Conservation (phyloP, 2,888 invertebrate genomes). For the Leptinotarsa haldemani region DNA sequence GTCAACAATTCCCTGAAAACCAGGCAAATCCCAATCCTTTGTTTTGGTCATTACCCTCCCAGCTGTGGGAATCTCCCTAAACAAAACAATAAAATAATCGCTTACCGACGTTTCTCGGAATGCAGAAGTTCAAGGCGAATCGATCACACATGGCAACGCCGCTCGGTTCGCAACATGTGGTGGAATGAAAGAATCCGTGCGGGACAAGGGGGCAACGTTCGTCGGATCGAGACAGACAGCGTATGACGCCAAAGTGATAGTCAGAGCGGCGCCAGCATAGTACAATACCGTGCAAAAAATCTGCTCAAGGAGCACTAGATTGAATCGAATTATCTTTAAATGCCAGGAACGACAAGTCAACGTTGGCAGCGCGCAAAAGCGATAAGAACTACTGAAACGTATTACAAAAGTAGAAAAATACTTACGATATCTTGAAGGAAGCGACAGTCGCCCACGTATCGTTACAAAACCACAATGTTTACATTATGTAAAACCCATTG, state of each 20-base stretch:
- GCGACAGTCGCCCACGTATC: slow-evolving; percentile 51
- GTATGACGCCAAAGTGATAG: slow-evolving; percentile 68
- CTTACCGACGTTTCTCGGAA: slow-evolving; percentile 16
- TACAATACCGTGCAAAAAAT: slow-evolving; percentile 66
- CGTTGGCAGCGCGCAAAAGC: slow-evolving; percentile 5
- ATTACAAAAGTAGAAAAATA: slow-evolving; percentile 31
- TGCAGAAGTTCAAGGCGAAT: slow-evolving; percentile 16
- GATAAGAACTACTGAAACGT: slow-evolving; percentile 12
- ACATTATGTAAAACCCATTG: slow-evolving; percentile 46
- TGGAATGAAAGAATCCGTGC: slow-evolving; percentile 56
- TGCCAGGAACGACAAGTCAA: slow-evolving; percentile 5
- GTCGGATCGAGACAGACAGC: slow-evolving; percentile 63
- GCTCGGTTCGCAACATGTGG: slow-evolving; percentile 50
- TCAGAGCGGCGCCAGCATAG: slow-evolving; percentile 65
- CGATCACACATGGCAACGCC: slow-evolving; percentile 32
- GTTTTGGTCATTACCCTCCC: not conserved
- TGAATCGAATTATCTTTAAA: slow-evolving; percentile 17
- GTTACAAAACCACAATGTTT: slow-evolving; percentile 48
- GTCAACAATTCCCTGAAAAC: not conserved
- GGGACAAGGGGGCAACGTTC: slow-evolving; percentile 59
- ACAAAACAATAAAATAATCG: slow-evolving; percentile 7
- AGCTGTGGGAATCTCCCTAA: not conserved
- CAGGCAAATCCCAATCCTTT: not conserved
- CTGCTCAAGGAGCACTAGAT: slow-evolving; percentile 37
- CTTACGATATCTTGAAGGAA: slow-evolving; percentile 51